Base-by-base conservation (phyloP, 1,140 invertebrate species). In the Odontomachus brunneus region DNA sequence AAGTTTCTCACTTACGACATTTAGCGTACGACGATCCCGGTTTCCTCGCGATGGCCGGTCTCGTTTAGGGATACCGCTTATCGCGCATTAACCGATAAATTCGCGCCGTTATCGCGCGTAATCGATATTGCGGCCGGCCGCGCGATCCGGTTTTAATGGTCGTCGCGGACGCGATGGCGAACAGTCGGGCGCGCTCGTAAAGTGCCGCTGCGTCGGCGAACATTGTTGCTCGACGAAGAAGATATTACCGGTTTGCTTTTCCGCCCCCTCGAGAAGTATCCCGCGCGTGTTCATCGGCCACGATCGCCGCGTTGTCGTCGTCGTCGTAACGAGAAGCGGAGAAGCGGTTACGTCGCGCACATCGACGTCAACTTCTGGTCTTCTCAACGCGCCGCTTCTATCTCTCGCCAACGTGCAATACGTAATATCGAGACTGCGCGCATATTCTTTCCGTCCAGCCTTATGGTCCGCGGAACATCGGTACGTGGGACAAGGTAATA, bases 401-500 rank as follows among this genome's bases (percentile, higher is more conserved):
- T 76, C 38, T 51, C 4, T 7, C 3, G 49, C 22, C 14, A 24
- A 80, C 26, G 53, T 53, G 62, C 49, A 73, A 80, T 29, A n/a
- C 48, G 62, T 60, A 78, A 74, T 24, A 15, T 53, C 69, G 78
- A 51, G 57, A 22, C 12, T n/a, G 38, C 22, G 48, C 51, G 83
- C 17, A 15, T 78, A 69, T 48, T 63, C 62, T 83, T 82, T 57
- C n/a, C 59, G 24, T 24, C 22, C 67, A 17, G 59, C 24, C 38
- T 66, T 24, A 66, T 29, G 83, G 72, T 65, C 78, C 59, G 71
- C 85, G 67, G 74, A 71, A 82, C 86, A 82, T 60, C 78, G 83
- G 82, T 74, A 86, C 86, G 83, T 84, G 84, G 82, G 84, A 86
- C 78, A 87, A 84, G 89, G 88, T 92, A 91, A 93, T 93, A 92